phyloP scores from a whole-genome alignment of 35 echinoderm and acorn worm genomes.

The Ophioderma brevispina region DNA sequence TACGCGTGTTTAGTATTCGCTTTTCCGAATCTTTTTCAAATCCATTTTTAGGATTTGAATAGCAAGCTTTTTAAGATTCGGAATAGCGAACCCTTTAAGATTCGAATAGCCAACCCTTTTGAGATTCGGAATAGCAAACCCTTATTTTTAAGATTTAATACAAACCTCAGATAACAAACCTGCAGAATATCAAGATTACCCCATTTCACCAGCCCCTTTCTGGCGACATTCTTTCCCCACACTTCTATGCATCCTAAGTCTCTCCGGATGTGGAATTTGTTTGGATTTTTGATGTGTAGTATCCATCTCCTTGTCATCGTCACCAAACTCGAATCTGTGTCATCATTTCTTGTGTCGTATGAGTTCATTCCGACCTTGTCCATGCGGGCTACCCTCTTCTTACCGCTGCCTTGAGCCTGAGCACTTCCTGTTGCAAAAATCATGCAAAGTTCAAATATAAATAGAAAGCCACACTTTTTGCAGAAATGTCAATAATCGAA shows the following conservation, averaged over 20 bases:
- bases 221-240: too few relatives aligned
- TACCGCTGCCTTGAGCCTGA: conserved; percentile 74
- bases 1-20: too few relatives aligned
- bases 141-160: too few relatives aligned
- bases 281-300: conserved; percentile 60
- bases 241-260: conserved; percentile 54
- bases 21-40: too few relatives aligned
- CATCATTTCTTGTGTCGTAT: conserved; percentile 76
- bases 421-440: conserved; percentile 32
- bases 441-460: not conserved
- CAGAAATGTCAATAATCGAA: not conserved
- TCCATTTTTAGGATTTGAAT: too few relatives aligned
- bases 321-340: conserved; percentile 52
- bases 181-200: too few relatives aligned
- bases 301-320: conserved; percentile 56
- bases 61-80: too few relatives aligned
- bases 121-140: too few relatives aligned
- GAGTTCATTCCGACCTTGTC: conserved; percentile 90
- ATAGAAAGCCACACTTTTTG: not conserved
- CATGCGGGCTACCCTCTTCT: conserved; percentile 89
- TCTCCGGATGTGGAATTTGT: conserved; percentile 80
- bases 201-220: too few relatives aligned
- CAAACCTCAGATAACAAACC: too few relatives aligned
- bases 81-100: too few relatives aligned
- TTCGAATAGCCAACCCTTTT: too few relatives aligned